Percentiles rank a stretch among this genome's conserved stretches.
phyloP scores from a whole-genome alignment of 2,113 vertebrate species.

The Myotis yumanensis region DNA sequence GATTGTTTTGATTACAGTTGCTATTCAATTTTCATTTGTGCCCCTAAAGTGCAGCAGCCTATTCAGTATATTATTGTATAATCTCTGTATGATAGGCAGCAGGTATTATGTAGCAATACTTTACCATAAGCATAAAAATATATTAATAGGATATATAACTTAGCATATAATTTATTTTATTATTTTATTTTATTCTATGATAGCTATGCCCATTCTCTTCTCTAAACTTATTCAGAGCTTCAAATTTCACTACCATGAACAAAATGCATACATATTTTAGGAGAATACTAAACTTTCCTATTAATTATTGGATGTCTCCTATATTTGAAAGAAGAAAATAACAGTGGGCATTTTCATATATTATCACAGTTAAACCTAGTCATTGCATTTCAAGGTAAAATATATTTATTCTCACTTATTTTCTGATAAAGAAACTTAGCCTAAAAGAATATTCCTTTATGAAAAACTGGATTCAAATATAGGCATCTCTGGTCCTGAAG shows the following conservation, averaged over 20 bases:
- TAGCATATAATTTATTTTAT: neutral
- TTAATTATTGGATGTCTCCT: neutral
- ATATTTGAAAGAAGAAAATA: neutral
- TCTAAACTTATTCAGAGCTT: neutral
- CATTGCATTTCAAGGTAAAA: neutral
- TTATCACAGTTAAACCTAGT: neutral
- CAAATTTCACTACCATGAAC: neutral
- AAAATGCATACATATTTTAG: neutral
- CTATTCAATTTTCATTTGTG: neutral
- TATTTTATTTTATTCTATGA: neutral
- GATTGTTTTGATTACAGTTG: neutral
- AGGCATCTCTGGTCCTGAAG: neutral
- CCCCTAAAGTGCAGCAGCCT: too few species aligned
- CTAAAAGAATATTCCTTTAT: neutral
- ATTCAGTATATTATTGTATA: fast-evolving
- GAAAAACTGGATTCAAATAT: neutral
- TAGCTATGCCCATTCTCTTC: neutral
- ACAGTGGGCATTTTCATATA: neutral
- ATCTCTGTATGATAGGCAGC: too few species aligned
- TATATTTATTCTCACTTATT: neutral
- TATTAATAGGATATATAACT: neutral
- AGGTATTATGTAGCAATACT: neutral
- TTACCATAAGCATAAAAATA: neutral
- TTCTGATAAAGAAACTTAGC: neutral
- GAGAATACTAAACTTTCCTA: neutral